phyloP scores from a whole-genome alignment of 2,113 vertebrate species.

The Scomber japonicus region DNA sequence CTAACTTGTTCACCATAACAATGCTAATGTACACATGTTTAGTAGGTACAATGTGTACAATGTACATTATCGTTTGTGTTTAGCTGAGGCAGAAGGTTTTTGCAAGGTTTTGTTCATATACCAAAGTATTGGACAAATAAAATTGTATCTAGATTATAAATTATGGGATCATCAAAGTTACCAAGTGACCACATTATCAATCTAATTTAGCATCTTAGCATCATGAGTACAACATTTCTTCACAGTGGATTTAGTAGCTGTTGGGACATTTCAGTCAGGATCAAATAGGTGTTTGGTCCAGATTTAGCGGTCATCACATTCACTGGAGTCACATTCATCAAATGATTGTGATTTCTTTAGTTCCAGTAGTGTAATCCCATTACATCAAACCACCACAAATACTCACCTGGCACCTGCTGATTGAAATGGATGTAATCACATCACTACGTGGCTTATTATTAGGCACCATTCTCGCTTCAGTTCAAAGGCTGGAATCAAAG shows the following conservation, averaged over 20 bases:
- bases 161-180: no score
- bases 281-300: neutral
- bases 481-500: slow-evolving; percentile 61
- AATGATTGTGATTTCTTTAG: neutral
- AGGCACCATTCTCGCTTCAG: slow-evolving; percentile 49
- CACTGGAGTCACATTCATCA: neutral
- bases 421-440: slow-evolving; percentile 68
- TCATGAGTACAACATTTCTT: no score
- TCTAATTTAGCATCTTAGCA: no score
- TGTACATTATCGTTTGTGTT: no score
- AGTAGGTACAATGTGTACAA: no score
- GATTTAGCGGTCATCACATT: neutral
- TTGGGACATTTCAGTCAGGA: neutral
- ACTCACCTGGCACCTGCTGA: slow-evolving; percentile 59
- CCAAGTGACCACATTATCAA: no score
- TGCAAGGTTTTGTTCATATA: no score
- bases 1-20: no score
- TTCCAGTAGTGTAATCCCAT: slow-evolving; percentile 13
- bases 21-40: no score
- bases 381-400: slow-evolving; percentile 14
- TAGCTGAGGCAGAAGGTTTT: no score
- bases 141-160: no score
- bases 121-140: no score
- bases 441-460: slow-evolving; percentile 59
- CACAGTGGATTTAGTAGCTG: neutral